phyloP scores from a whole-genome alignment of 2,888 invertebrate species.

The Eupithecia exiguata region DNA sequence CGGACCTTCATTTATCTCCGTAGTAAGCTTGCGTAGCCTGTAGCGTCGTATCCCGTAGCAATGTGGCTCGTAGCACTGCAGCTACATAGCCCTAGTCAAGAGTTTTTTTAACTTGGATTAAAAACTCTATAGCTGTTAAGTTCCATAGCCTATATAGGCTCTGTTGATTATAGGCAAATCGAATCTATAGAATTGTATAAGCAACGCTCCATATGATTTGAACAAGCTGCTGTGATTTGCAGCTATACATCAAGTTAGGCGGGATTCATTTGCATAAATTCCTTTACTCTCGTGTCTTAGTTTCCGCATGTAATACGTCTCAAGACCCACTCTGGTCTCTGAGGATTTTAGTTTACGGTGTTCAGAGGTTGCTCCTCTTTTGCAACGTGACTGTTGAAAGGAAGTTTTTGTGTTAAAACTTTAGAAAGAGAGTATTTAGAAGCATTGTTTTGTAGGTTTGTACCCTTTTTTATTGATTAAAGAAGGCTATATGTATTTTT shows the following conservation, averaged over 20 bases:
- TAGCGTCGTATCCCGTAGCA: background rate
- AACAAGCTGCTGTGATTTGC: slow-evolving; percentile 3
- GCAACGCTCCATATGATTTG: background rate
- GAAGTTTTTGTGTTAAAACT: background rate
- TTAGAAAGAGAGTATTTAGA: background rate
- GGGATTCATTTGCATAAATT: slow-evolving; percentile 50
- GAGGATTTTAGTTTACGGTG: slow-evolving; percentile 25
- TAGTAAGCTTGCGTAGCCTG: background rate
- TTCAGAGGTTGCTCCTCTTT: slow-evolving; percentile 14
- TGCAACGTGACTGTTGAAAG: background rate
- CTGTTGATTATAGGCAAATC: background rate
- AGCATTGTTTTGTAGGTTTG: background rate
- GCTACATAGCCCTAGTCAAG: background rate
- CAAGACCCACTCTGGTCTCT: slow-evolving; percentile 36
- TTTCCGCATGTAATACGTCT: slow-evolving; percentile 44
- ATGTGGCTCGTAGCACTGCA: background rate
- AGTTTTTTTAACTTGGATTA: background rate
- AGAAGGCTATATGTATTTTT: too few species aligned
- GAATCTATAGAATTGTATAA: background rate
- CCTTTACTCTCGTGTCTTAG: slow-evolving; percentile 42
- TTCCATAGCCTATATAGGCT: background rate
- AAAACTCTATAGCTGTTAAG: background rate
- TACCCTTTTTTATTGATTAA: background rate
- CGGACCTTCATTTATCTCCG: too few species aligned
- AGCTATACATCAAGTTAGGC: slow-evolving; percentile 37